Base-by-base conservation (phyloP, 2,888 invertebrate species). In the Nemurella pictetii region DNA sequence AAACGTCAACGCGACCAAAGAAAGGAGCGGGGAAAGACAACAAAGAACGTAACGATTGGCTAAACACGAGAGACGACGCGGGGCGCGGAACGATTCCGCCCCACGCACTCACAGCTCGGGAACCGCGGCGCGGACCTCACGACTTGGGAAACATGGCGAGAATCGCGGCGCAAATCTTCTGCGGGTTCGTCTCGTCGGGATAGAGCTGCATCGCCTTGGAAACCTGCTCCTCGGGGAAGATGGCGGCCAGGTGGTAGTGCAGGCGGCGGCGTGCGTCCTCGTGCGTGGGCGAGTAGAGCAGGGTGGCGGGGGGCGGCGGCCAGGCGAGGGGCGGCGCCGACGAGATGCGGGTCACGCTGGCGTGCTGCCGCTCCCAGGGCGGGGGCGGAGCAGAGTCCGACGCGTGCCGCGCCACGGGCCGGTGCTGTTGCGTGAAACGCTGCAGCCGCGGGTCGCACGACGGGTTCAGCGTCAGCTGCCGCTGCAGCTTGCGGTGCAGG, bases 221-320 rank as follows among this genome's bases (percentile, higher is more conserved):
- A n/a, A 98, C 98, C 89, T 97, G 96, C 87, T 95, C 95, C 89
- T 96, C 96, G 0, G 97, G 97, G 90, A 99, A 99, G 85, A 98
- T 94, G 84, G 95, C 95, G n/a, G 96, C 94, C 87, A 99, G 91
- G 90, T 98, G 97, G 90, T 95, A 97, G 90, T 96, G 97, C 89
- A 98, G 91, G 87, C 94, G 93, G 32, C 95, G 92, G 0, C 97
- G 93, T 27, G 95, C 94, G 88, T 97, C 96, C 85, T 93, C 92
- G 5, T 89, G 87, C 32, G 86, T 86, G 15, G 87, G 86, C 15
- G 87, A 86, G 89, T 90, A 80, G 87, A 85, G 85, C 87, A 90
- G 88, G 91, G 91, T 91, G 89, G 86, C 20, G 87, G 86, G 3
- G 88, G 88, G 83, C 85, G 87, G 27, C 81, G 86, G 28, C 86